These are phyloP conservation scores for Periophthalmodon schlosseri DNA, from an alignment of 2,113 vertebrate species.

Conservation along the genomic window DNA sequence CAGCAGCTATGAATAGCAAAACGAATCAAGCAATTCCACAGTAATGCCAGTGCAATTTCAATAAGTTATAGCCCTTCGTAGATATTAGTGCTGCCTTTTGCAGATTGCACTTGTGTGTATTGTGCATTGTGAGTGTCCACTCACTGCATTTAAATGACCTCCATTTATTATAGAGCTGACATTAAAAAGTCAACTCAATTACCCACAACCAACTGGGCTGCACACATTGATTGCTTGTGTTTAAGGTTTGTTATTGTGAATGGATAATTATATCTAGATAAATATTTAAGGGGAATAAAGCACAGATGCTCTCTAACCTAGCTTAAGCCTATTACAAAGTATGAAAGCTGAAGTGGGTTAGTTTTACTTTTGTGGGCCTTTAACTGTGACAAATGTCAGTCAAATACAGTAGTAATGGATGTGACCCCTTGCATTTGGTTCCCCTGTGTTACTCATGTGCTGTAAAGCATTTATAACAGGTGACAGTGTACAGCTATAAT, in stretches of 20 bases:
- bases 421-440: neutral
- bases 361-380: neutral
- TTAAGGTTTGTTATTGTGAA: neutral
- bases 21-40: slow-evolving; percentile 13
- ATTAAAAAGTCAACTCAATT: slow-evolving; percentile 17
- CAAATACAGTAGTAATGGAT: neutral
- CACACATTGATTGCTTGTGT: slow-evolving; percentile 4
- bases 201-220: slow-evolving; percentile 9
- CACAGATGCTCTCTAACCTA: neutral
- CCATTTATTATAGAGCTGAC: slow-evolving; percentile 7
- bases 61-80: slow-evolving; percentile 8
- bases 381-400: neutral
- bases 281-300: neutral
- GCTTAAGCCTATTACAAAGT: neutral
- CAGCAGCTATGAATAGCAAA: slow-evolving; percentile 11
- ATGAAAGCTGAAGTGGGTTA: neutral
- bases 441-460: neutral
- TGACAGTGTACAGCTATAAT: neutral
- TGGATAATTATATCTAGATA: neutral
- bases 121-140: neutral
- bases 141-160: slow-evolving; percentile 11
- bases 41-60: slow-evolving; percentile 13
- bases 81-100: slow-evolving; percentile 12
- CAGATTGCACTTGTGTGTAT: slow-evolving; percentile 11
- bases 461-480: neutral